A percentile compares a stretch with the other conserved stretches of the same genome.
These are phyloP conservation scores for Mormoops blainvillei DNA, from an alignment of 2,113 vertebrate genomes.

Conservation along the genomic window DNA sequence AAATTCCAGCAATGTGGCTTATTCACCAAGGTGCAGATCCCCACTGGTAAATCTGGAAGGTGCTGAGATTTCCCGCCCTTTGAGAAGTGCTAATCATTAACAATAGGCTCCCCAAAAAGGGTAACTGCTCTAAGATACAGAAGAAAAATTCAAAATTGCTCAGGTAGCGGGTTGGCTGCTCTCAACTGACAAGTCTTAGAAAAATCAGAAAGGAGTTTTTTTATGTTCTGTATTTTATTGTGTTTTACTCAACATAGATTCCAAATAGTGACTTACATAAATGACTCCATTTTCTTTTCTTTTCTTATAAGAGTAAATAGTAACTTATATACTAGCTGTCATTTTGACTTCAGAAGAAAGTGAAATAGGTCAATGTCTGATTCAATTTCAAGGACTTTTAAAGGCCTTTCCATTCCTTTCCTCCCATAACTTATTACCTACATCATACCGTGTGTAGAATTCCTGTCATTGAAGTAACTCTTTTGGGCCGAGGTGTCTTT, in stretches of 20 bases:
- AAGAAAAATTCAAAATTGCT: neutral
- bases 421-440: neutral
- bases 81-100: slow-evolving; percentile 27
- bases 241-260: neutral
- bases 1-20: slow-evolving; percentile 21
- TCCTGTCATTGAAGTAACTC: neutral
- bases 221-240: neutral
- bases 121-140: neutral
- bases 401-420: neutral
- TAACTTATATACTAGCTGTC: neutral
- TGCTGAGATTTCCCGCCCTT: neutral
- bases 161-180: neutral
- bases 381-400: neutral
- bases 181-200: neutral
- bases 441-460: neutral
- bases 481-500: neutral
- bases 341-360: neutral
- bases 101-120: neutral
- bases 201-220: neutral
- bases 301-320: neutral
- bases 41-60: slow-evolving; percentile 26
- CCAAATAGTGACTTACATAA: neutral
- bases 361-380: neutral
- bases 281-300: neutral
- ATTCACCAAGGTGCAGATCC: slow-evolving; percentile 34